These are phyloP conservation scores for Synergus gifuensis DNA, from an alignment of 2,888 invertebrate species.

Conservation along the genomic window DNA sequence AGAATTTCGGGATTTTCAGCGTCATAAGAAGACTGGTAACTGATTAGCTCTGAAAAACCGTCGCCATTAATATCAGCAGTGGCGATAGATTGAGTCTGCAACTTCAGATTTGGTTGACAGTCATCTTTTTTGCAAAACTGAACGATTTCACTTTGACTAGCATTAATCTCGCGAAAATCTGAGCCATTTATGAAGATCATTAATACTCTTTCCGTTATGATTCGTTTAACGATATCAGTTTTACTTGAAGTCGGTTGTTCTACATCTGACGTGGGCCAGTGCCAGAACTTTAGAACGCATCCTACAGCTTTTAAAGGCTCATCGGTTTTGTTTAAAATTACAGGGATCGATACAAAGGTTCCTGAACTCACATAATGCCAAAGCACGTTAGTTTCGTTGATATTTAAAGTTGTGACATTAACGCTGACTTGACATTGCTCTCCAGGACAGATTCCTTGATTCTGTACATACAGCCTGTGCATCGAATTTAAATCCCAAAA, in stretches of 20 bases:
- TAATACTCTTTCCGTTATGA: constrained; percentile 86
- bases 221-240: constrained; percentile 60
- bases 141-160: constrained; percentile 87
- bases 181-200: constrained; percentile 88
- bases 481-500: constrained; percentile 65
- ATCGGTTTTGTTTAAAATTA: constrained; percentile 79
- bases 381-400: constrained; percentile 79
- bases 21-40: constrained; percentile 79
- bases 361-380: constrained; percentile 83
- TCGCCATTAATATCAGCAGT: constrained; percentile 87
- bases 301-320: constrained; percentile 82
- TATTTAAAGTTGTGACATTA: constrained; percentile 79
- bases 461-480: constrained; percentile 82
- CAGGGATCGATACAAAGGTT: constrained; percentile 87
- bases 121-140: constrained; percentile 83
- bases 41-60: constrained; percentile 87
- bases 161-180: constrained; percentile 87
- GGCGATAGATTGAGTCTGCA: constrained; percentile 84
- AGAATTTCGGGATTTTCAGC: constrained; percentile 57
- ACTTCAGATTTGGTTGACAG: constrained; percentile 88
- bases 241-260: constrained; percentile 62
- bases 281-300: constrained; percentile 91
- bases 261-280: constrained; percentile 81
- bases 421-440: constrained; percentile 82
- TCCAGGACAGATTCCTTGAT: constrained; percentile 84